Evolutionary conservation across 2,113 vertebrate genomes (phyloP), one percentile per base, ranked within the genome.

Genomic region (Sinocyclocheilus grahami): DNA sequence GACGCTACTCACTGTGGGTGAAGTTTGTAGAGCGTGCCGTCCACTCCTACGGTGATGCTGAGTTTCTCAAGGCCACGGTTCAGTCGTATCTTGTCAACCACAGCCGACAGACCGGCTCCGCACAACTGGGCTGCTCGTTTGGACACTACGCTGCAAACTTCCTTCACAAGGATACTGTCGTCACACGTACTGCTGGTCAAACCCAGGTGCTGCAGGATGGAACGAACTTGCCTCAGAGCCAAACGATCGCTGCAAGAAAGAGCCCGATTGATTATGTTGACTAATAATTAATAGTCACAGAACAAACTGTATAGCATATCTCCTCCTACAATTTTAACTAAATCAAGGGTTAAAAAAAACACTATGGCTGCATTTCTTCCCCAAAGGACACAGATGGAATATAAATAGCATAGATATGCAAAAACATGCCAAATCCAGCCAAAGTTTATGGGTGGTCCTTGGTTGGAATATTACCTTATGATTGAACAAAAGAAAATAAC

Each of bases 131-230:
- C 98, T 0, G 97, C 98, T 0, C 97, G 93, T 18, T 94, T 93
- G 0, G 97, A 94, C 6, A 99, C 97, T 69, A 97, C 96, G 0
- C 95, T 89, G 88, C 98, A 99, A 91, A 99, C 98, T 90, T 99
- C 98, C 92, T 99, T 99, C 75, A 99, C 98, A 0, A 98, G 96
- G 83, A 99, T 98, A 89, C 97, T 98, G 95, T 99, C 98, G 0
- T 99, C 97, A 0, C 97, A 99, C 0, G 98, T 98, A 91, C 95
- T 96, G 90, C 90, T 95, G 84, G 97, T 96, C 46, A 99, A 95
- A 2, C 98, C 98, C 1, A 99, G 88, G 88, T 98, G 97, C 91
- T 96, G 97, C 74, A 99, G 95, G 91, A 99, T 99, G 80, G 97
- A 96, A 0, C 97, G 97, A 5, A 99, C 95, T 90, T 99, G 98